Percentiles rank a stretch among this genome's conserved stretches.
phyloP scores from a whole-genome alignment of 2,113 vertebrate genomes.

The Haliaeetus leucogaster region DNA sequence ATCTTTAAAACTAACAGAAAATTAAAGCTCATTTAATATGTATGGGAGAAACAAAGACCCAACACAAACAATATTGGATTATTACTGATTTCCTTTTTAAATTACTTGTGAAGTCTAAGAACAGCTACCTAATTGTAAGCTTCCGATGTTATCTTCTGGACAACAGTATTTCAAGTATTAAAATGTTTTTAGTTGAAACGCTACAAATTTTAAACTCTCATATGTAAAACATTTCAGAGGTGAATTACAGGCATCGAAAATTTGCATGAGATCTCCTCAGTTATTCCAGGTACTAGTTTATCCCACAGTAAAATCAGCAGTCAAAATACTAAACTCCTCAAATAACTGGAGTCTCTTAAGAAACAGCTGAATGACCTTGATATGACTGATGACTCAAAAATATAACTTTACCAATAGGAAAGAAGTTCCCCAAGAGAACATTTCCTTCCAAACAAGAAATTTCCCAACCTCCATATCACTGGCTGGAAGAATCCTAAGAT shows the following conservation, averaged over 20 bases:
- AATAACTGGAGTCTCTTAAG: not conserved
- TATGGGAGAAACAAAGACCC: not conserved
- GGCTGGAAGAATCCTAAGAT: not conserved
- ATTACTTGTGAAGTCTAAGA: not conserved
- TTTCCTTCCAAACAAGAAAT: not conserved
- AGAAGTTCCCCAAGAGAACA: not conserved
- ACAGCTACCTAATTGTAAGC: not conserved
- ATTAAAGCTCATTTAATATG: not conserved
- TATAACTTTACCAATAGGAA: not conserved
- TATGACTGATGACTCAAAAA: not conserved
- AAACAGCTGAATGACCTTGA: not conserved
- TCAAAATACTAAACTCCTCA: not conserved
- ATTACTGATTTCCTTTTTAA: not conserved
- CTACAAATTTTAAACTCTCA: not conserved
- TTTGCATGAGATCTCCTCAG: not conserved
- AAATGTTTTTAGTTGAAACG: not conserved
- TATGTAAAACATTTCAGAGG: not conserved
- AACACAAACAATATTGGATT: not conserved
- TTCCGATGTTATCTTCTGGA: not conserved
- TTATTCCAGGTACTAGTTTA: not conserved
- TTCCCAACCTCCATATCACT: not conserved
- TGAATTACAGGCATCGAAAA: not conserved
- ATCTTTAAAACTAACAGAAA: not conserved
- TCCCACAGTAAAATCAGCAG: not conserved
- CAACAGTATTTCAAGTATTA: not conserved